These are phyloP conservation scores for Diachasmimorpha longicaudata DNA, from an alignment of 1,140 invertebrate genomes.

Conservation along the genomic window DNA sequence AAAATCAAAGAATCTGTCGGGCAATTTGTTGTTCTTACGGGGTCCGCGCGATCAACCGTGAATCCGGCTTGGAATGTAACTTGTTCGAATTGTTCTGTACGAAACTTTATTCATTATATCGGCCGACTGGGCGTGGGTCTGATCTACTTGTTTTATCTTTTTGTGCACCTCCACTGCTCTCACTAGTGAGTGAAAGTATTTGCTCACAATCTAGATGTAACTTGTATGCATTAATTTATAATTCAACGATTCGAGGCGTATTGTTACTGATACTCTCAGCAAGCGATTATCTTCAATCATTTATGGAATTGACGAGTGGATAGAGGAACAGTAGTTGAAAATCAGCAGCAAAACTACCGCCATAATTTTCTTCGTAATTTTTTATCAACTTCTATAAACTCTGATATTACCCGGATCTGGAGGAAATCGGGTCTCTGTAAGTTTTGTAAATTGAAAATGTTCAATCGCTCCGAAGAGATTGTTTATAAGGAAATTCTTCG, in stretches of 20 bases:
- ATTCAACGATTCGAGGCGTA: background rate
- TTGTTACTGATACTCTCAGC: background rate
- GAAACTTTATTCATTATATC: background rate
- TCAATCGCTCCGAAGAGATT: too few species aligned
- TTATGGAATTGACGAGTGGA: too few species aligned
- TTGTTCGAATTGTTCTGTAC: background rate
- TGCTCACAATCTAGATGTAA: background rate
- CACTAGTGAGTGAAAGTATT: background rate
- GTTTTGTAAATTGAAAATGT: too few species aligned
- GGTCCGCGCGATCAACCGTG: background rate
- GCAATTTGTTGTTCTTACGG: background rate
- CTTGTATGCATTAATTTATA: background rate
- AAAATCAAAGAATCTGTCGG: background rate
- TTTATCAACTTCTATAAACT: too few species aligned
- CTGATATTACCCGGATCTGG: too few species aligned
- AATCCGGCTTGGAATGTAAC: background rate
- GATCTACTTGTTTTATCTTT: background rate
- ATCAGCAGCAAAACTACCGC: too few species aligned
- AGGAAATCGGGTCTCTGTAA: too few species aligned
- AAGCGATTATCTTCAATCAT: too few species aligned
- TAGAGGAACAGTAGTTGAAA: too few species aligned
- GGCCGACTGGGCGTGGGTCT: background rate
- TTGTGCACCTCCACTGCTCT: background rate
- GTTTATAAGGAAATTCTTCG: too few species aligned
- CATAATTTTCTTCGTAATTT: too few species aligned